Percentiles rank a stretch among this genome's conserved stretches.
Evolutionary conservation across 1,140 invertebrate species (phyloP).

Genomic region (Nasonia vitripennis): DNA sequence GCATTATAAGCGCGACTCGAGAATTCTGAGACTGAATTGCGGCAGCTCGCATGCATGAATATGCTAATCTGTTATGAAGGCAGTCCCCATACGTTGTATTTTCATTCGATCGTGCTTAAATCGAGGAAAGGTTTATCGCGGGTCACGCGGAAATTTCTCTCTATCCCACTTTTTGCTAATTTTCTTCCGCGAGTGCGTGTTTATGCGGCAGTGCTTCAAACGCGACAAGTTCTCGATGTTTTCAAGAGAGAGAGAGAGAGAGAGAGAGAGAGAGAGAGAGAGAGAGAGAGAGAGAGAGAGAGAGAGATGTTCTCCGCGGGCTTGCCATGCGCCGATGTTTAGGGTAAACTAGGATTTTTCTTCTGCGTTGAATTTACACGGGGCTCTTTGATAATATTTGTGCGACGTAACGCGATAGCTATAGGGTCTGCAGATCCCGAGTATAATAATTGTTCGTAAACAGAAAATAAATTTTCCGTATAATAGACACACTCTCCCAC

Average conservation of each 20-base stretch:
- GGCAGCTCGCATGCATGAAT: slow-evolving; percentile 22
- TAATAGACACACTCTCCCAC: no score
- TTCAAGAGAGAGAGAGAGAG: background rate
- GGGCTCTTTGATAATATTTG: no score
- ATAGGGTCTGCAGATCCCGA: no score
- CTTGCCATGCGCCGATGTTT: background rate
- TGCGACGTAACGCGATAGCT: no score
- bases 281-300: background rate
- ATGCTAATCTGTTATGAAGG: slow-evolving; percentile 42
- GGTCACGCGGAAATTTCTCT: background rate
- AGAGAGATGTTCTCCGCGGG: background rate
- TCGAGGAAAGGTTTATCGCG: slow-evolving; percentile 20
- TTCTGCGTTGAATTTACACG: no score
- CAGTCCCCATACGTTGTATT: slow-evolving; percentile 41
- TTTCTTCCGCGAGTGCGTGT: background rate
- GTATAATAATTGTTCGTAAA: no score
- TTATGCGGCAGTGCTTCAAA: background rate
- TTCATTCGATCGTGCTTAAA: slow-evolving; percentile 42
- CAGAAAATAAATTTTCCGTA: no score
- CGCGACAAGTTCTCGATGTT: background rate
- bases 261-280: background rate
- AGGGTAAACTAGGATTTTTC: background rate
- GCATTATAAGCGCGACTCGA: slow-evolving; percentile 8
- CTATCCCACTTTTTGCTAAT: background rate
- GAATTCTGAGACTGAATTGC: background rate